Evolutionary conservation across 2,113 vertebrate genomes (phyloP).

Genomic region (Noctilio leporinus): DNA sequence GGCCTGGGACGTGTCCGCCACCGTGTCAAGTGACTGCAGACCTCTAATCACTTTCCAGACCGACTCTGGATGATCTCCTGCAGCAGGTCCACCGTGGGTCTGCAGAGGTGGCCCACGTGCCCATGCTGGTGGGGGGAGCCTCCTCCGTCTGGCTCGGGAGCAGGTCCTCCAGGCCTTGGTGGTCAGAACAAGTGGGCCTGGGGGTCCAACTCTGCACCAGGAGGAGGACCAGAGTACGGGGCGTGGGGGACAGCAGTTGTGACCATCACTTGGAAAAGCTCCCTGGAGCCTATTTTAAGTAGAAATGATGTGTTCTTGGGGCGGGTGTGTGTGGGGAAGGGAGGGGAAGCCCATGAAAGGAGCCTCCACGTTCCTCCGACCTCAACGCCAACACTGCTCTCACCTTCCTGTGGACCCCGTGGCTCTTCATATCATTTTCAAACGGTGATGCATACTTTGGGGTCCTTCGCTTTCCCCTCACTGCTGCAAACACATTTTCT

Average conservation of each 20-base stretch:
- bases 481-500: neutral
- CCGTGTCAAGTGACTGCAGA: neutral
- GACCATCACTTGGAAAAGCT: neutral
- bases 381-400: neutral
- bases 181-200: accelerated
- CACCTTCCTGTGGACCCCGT: neutral
- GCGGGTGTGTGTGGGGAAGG: too few relatives aligned
- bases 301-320: neutral
- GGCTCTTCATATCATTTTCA: neutral
- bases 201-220: neutral
- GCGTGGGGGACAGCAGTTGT: neutral
- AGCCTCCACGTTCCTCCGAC: neutral
- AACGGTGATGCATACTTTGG: neutral
- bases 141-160: neutral
- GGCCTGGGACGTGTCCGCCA: neutral
- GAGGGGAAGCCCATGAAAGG: neutral
- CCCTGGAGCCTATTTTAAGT: neutral
- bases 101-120: too few relatives aligned
- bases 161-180: neutral
- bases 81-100: accelerated
- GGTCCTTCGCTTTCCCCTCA: neutral
- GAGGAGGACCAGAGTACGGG: neutral
- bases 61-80: neutral
- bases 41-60: neutral
- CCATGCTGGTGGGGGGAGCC: neutral